These are phyloP conservation scores for Tetramorium alpestre DNA, from an alignment of 1,140 invertebrate genomes.

Conservation along the genomic window DNA sequence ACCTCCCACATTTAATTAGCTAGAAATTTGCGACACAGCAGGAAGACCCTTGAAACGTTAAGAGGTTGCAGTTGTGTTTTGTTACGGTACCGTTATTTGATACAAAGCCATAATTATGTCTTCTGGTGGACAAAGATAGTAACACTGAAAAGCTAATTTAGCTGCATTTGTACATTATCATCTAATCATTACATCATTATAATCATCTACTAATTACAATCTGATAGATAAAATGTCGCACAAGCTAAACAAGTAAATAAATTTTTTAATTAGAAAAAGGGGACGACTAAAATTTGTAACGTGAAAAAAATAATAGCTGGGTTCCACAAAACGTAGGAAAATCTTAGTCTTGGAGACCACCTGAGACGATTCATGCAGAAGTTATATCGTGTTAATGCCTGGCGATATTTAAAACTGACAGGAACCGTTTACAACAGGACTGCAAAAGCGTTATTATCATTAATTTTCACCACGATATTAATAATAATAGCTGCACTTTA, in stretches of 20 bases:
- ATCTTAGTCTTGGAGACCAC: not conserved
- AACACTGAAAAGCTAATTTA: slow-evolving; percentile 44
- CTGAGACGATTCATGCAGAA: not conserved
- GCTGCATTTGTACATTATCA: not conserved
- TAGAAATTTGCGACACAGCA: slow-evolving; percentile 24
- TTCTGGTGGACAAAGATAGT: not conserved
- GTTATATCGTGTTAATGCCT: slow-evolving; percentile 4
- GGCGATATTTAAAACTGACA: slow-evolving; percentile 16
- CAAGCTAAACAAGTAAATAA: not conserved
- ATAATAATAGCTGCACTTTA: slow-evolving; percentile 18
- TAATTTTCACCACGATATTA: slow-evolving; percentile 48
- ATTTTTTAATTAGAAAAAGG: not conserved
- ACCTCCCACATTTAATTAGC: slow-evolving; percentile 11
- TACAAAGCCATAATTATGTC: slow-evolving; percentile 41
- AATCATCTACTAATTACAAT: not conserved
- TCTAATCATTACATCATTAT: not conserved
- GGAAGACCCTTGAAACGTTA: slow-evolving; percentile 22
- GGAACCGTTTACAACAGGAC: not conserved
- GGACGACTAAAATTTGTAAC: not conserved
- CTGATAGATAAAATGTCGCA: not conserved
- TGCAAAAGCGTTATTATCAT: slow-evolving; percentile 63
- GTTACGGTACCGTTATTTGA: slow-evolving; percentile 13
- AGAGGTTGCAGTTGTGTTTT: slow-evolving; percentile 2
- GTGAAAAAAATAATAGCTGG: not conserved
- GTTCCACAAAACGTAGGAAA: not conserved